phyloP scores from a whole-genome alignment of 2,888 invertebrate species.

The Cybosia mesomella region DNA sequence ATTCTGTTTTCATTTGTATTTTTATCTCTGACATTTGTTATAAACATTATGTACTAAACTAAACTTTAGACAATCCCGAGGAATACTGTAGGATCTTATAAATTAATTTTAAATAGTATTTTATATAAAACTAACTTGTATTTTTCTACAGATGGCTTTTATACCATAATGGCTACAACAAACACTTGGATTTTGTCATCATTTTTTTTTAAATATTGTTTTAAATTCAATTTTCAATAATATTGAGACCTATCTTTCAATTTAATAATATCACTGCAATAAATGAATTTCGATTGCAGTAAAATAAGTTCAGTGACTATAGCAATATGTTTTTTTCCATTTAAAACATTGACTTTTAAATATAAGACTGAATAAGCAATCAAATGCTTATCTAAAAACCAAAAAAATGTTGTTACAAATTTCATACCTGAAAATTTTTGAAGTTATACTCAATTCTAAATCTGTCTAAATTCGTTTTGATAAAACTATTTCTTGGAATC shows the following conservation, averaged over 20 bases:
- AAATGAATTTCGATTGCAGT: no score
- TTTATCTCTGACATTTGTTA: constrained; percentile 9
- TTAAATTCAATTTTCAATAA: not conserved
- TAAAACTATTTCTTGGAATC: not conserved
- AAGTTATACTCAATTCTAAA: no score
- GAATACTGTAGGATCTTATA: constrained; percentile 41
- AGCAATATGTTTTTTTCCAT: not conserved
- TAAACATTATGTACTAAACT: constrained; percentile 31
- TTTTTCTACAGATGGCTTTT: constrained; percentile 54
- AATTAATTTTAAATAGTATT: constrained; percentile 32
- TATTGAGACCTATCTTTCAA: not conserved
- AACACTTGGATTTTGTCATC: constrained; percentile 34
- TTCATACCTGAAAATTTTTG: not conserved
- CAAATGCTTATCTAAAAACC: not conserved
- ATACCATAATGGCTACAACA: constrained; percentile 65
- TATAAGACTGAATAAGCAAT: not conserved
- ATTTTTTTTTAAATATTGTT: not conserved
- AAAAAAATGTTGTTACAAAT: no score
- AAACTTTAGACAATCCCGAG: constrained; percentile 26
- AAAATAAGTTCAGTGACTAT: not conserved
- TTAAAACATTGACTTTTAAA: not conserved
- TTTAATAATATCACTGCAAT: no score
- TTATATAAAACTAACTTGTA: constrained; percentile 13
- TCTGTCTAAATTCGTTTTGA: no score
- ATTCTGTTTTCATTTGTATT: constrained; percentile 15